Percentiles rank a stretch among this genome's conserved stretches.
Conservation (phyloP, 2,888 invertebrate species). For the Pheosia gnoma region DNA sequence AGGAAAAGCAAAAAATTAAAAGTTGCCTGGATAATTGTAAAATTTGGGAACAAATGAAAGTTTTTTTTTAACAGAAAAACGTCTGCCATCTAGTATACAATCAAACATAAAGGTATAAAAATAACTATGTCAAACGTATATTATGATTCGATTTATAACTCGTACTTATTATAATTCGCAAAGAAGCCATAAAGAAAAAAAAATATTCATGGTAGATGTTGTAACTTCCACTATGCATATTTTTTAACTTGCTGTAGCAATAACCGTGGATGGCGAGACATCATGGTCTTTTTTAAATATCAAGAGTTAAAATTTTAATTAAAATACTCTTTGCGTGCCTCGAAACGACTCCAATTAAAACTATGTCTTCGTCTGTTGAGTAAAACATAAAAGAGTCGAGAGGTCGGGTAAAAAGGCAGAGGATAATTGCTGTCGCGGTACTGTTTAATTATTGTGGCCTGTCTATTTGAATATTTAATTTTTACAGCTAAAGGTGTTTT, state of each 20-base stretch:
- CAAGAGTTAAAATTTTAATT: conserved; percentile 76
- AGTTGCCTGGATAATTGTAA: too few relatives aligned
- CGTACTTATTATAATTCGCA: not conserved
- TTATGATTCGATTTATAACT: too few relatives aligned
- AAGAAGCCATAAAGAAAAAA: conserved; percentile 28
- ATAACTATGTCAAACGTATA: too few relatives aligned
- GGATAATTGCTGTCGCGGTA: conserved; percentile 65
- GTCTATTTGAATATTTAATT: conserved; percentile 57
- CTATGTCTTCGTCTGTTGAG: conserved; percentile 70
- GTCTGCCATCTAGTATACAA: too few relatives aligned
- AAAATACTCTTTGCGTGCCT: conserved; percentile 72
- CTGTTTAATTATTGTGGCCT: conserved; percentile 64
- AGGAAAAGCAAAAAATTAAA: too few relatives aligned
- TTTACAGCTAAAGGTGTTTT: conserved; percentile 11
- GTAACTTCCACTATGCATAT: conserved; percentile 7
- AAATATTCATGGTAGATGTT: conserved; percentile 41
- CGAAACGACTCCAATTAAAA: conserved; percentile 79
- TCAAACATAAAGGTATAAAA: too few relatives aligned
- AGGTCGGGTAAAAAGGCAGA: conserved; percentile 60
- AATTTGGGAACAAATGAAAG: too few relatives aligned
- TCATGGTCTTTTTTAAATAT: conserved; percentile 65
- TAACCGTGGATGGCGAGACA: conserved; percentile 48
- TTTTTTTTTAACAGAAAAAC: too few relatives aligned
- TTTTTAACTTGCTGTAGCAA: conserved; percentile 28
- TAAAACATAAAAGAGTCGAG: conserved; percentile 68